Evolutionary conservation across 2,797 vertebrate genomes (phyloP), one percentile per base, ranked within the genome.

Genomic region (Sternarchorhynchus goeldii): DNA sequence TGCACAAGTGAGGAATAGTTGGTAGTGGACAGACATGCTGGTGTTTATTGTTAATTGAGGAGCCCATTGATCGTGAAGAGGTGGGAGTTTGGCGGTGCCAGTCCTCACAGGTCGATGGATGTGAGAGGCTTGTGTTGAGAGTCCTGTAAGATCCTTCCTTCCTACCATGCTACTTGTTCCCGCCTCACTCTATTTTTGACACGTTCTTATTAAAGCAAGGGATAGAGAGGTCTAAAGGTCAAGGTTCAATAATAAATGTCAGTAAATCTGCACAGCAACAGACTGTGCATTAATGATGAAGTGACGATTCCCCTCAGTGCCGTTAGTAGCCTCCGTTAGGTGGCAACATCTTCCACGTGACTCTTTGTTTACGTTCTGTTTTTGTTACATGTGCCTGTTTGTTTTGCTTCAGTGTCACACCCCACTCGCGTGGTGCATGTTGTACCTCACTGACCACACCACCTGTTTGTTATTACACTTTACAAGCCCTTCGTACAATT

Each of bases 31-130:
- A 76, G 71, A 76, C 80, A 81, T 84, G 68, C 82, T 76, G 55
- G 29, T 67, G 74, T 84, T 87, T 84, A 77, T 82, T 81, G 73
- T 81, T 88, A 84, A 85, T 75, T 79, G 83, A 86, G 75, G 76
- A 85, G 64, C 39, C 57, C 16, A 85, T 87, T 59, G 78, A 87
- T 81, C 5, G 59, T 67, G 36, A 34, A 56, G 70, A 79, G 62
- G 60, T 75, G 56, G 77, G 72, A 79, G 79, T 66, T 78, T 41
- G 53, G 34, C 32, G 76, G 66, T n/a, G 64, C 69, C 71, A 59
- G 76, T 55, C 73, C 69, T 41, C 10, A 14, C 50, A 1, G 39
- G 63, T 83, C 72, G 72, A 84, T 77, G 75, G 53, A 78, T 75
- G 75, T 12, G 59, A 81, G 58, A 62, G 56, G 68, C 67, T 53